Conservation (phyloP, 2,113 vertebrate species). For the Rhabdomys dilectus region DNA sequence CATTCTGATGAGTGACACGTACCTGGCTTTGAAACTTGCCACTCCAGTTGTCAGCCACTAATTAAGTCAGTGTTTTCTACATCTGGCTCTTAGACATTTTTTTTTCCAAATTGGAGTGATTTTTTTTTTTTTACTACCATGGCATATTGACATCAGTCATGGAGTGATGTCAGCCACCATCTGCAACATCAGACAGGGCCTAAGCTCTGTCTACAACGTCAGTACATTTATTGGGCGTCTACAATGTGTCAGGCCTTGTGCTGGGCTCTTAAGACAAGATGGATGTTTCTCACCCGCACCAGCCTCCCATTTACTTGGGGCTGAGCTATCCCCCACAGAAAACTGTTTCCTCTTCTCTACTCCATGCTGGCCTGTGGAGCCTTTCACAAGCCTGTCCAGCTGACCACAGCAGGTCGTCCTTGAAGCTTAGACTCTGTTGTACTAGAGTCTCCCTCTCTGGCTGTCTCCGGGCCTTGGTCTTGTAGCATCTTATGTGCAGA, state of each 20-base stretch:
- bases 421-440: neutral
- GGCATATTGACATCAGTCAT: constrained; percentile 35
- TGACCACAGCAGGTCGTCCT: neutral
- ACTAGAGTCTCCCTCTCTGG: neutral
- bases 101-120: neutral
- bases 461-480: neutral
- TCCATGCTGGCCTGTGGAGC: neutral
- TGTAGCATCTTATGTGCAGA: neutral
- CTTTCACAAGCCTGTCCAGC: neutral
- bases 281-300: neutral
- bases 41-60: neutral
- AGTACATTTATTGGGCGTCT: neutral
- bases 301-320: neutral
- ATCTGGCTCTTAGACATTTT: constrained; percentile 53
- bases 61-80: constrained; percentile 51
- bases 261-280: neutral
- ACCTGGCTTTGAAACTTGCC: constrained; percentile 47
- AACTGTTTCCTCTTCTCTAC: neutral
- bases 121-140: constrained; percentile 33
- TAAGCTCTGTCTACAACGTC: neutral
- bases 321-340: neutral
- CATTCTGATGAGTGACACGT: neutral
- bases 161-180: constrained; percentile 51
- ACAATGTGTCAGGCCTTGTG: neutral
- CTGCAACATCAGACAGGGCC: constrained; percentile 1